These are phyloP conservation scores for Microtus ochrogaster DNA, from an alignment of 2,113 vertebrate genomes.

Conservation along the genomic window DNA sequence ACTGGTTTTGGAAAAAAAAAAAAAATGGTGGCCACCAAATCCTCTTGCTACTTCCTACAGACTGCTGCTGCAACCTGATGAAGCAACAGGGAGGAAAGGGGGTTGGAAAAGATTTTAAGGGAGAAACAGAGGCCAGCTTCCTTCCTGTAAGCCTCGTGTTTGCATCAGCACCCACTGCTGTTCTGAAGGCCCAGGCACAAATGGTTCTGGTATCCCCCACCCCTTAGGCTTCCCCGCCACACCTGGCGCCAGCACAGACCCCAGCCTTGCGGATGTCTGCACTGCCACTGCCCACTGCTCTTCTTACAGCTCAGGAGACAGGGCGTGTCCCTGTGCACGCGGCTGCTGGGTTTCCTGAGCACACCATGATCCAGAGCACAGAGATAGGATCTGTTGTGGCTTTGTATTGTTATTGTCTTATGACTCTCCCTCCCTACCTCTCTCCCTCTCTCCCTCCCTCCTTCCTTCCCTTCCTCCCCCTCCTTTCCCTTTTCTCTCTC, in stretches of 20 bases:
- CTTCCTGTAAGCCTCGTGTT: background rate
- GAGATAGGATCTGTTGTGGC: constrained; percentile 67
- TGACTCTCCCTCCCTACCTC: too few species aligned
- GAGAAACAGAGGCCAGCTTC: background rate
- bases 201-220: background rate
- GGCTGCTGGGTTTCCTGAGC: constrained; percentile 83
- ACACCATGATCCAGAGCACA: constrained; percentile 67
- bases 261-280: constrained; percentile 69
- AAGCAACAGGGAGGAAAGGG: background rate
- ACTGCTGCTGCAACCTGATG: background rate
- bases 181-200: background rate
- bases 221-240: background rate
- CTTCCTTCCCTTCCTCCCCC: fast-evolving
- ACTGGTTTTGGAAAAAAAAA: background rate
- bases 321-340: constrained; percentile 54
- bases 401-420: constrained; percentile 41
- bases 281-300: background rate
- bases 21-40: background rate
- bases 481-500: fast-evolving
- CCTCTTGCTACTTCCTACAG: background rate
- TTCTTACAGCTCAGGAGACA: constrained; percentile 57
- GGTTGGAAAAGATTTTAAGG: background rate
- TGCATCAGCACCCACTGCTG: background rate
- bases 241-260: constrained; percentile 13
- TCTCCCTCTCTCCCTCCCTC: too few species aligned